A percentile compares a stretch with the other conserved stretches of the same genome.
Conservation (phyloP, 2,113 vertebrate species). For the Nothocercus julius region DNA sequence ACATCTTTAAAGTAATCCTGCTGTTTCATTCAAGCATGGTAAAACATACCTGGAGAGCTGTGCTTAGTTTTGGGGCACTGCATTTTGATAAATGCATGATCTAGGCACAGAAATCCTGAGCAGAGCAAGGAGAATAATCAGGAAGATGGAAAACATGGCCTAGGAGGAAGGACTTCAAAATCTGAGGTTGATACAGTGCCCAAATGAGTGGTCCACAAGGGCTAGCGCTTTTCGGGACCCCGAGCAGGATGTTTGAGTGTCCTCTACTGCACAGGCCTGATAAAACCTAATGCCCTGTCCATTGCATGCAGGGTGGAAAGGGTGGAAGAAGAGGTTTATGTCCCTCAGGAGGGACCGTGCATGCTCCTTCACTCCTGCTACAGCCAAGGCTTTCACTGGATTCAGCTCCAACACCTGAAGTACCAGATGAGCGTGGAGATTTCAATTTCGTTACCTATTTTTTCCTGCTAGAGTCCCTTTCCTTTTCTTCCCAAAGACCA, state of each 20-base stretch:
- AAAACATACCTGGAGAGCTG: neutral
- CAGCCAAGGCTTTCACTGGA: neutral
- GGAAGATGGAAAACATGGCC: neutral
- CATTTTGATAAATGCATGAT: neutral
- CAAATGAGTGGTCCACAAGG: neutral
- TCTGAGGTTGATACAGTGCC: neutral
- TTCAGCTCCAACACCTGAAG: neutral
- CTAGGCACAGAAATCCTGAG: neutral
- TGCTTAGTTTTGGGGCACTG: neutral
- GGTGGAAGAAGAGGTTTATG: neutral
- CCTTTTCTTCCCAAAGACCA: conserved; percentile 9
- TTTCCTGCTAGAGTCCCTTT: neutral
- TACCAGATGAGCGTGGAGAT: neutral
- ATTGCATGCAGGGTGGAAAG: neutral
- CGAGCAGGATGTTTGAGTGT: neutral
- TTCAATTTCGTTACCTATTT: neutral
- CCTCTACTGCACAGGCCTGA: neutral
- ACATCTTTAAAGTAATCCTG: neutral
- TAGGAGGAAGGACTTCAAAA: neutral
- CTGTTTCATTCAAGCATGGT: neutral
- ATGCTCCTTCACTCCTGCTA: neutral
- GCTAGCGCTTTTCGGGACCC: neutral
- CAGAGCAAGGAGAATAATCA: neutral
- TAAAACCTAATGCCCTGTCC: neutral
- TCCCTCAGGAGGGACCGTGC: neutral